phyloP scores from a whole-genome alignment of 1,140 invertebrate species.

The Orius laevigatus region DNA sequence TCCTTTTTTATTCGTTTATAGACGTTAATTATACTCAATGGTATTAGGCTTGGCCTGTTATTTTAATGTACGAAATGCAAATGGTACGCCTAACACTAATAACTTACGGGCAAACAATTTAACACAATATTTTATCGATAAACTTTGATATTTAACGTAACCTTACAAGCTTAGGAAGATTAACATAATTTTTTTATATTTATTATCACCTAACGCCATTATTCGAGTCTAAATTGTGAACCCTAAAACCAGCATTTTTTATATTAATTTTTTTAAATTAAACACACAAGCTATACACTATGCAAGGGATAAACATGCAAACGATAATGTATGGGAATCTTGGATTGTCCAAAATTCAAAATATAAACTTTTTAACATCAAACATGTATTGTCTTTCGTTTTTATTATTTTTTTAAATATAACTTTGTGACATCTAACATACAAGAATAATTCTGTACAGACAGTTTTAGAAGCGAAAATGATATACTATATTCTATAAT shows the following conservation, averaged over 20 bases:
- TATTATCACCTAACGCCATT: too few species aligned
- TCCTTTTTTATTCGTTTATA: too few species aligned
- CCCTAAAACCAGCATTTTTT: constrained; percentile 18
- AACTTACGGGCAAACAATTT: constrained; percentile 5
- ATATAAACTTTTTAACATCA: background rate
- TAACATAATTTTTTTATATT: too few species aligned
- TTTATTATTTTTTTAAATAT: too few species aligned
- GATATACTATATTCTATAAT: background rate
- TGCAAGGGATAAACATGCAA: constrained; percentile 9
- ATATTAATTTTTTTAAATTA: constrained; percentile 3
- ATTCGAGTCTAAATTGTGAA: constrained; percentile 10
- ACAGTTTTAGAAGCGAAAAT: background rate
- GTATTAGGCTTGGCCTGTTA: constrained; percentile 1
- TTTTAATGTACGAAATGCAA: constrained; percentile 17
- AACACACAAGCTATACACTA: constrained; percentile 3
- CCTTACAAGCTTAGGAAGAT: too few species aligned
- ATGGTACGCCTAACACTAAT: constrained; percentile 17
- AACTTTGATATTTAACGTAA: background rate
- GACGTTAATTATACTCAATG: background rate
- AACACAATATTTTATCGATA: constrained; percentile 4
- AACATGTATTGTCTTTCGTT: background rate
- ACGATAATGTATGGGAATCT: constrained; percentile 1
- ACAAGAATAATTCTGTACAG: background rate
- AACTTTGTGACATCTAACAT: too few species aligned
- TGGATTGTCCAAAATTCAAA: constrained; percentile 2